Percentiles rank a stretch among this genome's conserved stretches.
phyloP scores from a whole-genome alignment of 2,888 invertebrate species.

The Hetaerina titia region DNA sequence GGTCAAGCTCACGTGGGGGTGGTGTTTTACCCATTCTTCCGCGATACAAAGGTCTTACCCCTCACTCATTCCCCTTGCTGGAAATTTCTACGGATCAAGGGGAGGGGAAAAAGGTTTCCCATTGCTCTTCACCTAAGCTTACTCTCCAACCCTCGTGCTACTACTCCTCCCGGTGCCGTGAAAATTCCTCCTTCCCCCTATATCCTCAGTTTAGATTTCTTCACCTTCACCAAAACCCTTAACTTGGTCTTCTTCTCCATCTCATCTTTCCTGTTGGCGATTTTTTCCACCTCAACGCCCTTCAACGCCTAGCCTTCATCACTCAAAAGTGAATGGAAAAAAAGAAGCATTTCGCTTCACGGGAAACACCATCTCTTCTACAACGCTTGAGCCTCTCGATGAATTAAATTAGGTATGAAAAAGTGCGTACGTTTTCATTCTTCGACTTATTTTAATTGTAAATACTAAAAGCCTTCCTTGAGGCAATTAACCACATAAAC shows the following conservation, averaged over 20 bases:
- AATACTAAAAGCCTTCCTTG: too few species aligned
- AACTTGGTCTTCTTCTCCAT: not conserved
- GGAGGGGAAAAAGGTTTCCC: not conserved
- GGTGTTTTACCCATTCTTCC: not conserved
- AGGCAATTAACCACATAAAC: too few species aligned
- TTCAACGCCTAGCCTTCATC: not conserved
- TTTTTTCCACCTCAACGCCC: not conserved
- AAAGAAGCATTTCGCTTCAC: too few species aligned
- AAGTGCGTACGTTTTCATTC: too few species aligned
- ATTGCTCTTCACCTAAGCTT: not conserved
- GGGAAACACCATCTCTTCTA: too few species aligned
- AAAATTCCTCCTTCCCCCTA: not conserved
- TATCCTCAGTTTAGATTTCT: constrained; percentile 2
- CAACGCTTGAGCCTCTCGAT: too few species aligned
- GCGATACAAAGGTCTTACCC: constrained; percentile 9
- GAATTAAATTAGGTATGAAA: too few species aligned
- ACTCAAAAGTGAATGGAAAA: too few species aligned
- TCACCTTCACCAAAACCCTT: not conserved
- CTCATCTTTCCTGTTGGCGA: not conserved
- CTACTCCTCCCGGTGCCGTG: not conserved
- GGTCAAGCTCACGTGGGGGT: constrained; percentile 49
- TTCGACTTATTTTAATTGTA: too few species aligned
- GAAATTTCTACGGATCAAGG: not conserved
- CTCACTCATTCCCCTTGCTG: not conserved
- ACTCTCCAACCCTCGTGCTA: not conserved